Evolutionary conservation across 2,888 invertebrate species (phyloP), one percentile per base, ranked within the genome.

Genomic region (Maniola hyperantus): DNA sequence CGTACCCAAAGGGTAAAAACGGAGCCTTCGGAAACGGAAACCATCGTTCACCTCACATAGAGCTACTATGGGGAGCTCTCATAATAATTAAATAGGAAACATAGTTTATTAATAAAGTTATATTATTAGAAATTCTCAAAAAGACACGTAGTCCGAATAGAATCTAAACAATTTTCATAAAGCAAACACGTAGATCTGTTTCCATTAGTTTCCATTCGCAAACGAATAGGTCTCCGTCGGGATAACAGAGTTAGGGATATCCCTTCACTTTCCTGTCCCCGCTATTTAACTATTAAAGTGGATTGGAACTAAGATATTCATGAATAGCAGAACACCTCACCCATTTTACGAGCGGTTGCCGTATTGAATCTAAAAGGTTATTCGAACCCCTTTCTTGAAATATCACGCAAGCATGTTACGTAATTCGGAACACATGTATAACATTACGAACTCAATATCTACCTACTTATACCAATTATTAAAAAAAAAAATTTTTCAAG

Each of bases 201-300:
- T 57, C 57, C 66, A 69, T 66, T 69, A 61, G 66, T 51, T 69
- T 15, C 36, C 46, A 36, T 50, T 61, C 46, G 66, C 60, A 61
- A 69, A 34, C 61, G 46, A 76, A 74, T 77, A 71, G 74, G 72
- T 72, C 70, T 72, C 71, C 69, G 54, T 71, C 60, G 71, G 68
- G 69, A 72, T 68, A 72, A 70, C 73, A 67, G 71, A 79, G 77
- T 79, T 80, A 69, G 69, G 64, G 61, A 77, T 68, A 66, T 66
- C 80, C 81, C 72, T 79, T 80, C 81, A 77, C 66, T 44, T 26
- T 48, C 64, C 79, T 76, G 79, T 78, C 79, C 79, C 75, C 72
- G 79, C 87, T 88, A 83, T 89, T 90, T 89, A 89, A 89, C 85
- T 89, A 90, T 90, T 90, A 86, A 91, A 85, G 81, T 78, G 80